Evolutionary conservation across 2,797 vertebrate genomes (phyloP), one percentile per base, ranked within the genome.

Genomic region (Euphonia xanthogaster): DNA sequence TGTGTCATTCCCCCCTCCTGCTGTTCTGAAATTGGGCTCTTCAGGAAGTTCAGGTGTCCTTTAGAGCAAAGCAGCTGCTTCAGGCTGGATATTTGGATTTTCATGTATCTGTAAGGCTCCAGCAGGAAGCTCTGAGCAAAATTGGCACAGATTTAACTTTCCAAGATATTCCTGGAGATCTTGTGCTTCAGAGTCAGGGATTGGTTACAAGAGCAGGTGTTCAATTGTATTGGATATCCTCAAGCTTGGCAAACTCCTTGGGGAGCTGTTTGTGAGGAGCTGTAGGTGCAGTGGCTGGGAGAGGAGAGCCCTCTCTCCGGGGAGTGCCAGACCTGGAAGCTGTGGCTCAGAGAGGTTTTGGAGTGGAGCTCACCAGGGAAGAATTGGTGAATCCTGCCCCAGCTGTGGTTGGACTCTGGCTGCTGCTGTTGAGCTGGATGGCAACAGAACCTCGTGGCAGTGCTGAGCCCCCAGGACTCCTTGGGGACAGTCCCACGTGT

Each of bases 361-460:
- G 77, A 6, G 60, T 40, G 53, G 66, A 95, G 95, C 35, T 61
- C 62, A 48, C 27, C 54, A 82, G 93, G 73, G 74, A 39, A 31
- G 77, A 50, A 13, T 5, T 66, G 73, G 74, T 25, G 72, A 20
- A 18, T 83, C 28, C 90, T 44, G 75, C 91, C 87, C 50, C 27
- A n/a, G 93, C 66, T 51, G 83, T 30, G 95, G 30, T 75, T 91
- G 87, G 80, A 66, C 40, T 91, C 44, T 95, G 97, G 94, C 94
- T 97, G 97, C 97, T 97, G 96, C 92, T 91, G 6, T 97, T 97
- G 97, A 97, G 96, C 78, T 81, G 94, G 72, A 57, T 93, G 97
- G 96, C 48, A 14, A 80, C 93, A 96, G 94, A 94, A 92, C 19
- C n/a, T 12, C 8, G 39, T 63, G 72, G 50, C 45, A 47, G 40